phyloP scores from a whole-genome alignment of 2,888 invertebrate species.

The Cacoxenus indagator region DNA sequence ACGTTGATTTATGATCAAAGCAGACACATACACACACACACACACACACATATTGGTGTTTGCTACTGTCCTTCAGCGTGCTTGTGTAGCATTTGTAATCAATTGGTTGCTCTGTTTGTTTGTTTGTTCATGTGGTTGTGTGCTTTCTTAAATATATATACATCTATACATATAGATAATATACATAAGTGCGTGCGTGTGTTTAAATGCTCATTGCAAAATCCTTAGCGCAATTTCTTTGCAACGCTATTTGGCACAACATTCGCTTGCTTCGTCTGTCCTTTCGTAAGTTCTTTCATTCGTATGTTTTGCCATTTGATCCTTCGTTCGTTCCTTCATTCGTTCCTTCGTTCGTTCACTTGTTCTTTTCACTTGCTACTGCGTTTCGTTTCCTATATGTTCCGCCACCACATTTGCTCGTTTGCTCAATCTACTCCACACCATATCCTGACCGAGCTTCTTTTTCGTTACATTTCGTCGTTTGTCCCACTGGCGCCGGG shows the following conservation, averaged over 20 bases:
- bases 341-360: neutral
- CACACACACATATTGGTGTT: neutral
- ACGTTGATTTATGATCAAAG: neutral
- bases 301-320: neutral
- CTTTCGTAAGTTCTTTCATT: neutral
- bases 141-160: neutral
- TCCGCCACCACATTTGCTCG: neutral
- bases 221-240: neutral
- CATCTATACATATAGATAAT: slow-evolving; percentile 4
- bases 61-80: slow-evolving; percentile 34
- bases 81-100: slow-evolving; percentile 14
- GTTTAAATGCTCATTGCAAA: neutral
- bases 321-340: neutral
- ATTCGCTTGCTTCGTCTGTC: too few species aligned
- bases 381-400: neutral
- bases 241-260: neutral
- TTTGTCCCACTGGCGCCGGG: neutral
- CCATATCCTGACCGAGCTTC: neutral
- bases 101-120: neutral
- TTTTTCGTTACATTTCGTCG: neutral
- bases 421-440: neutral
- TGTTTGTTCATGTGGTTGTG: neutral
- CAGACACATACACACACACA: slow-evolving; percentile 18
- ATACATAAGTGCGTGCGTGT: neutral
- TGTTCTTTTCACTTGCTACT: neutral